A percentile compares a stretch with the other conserved stretches of the same genome.
Evolutionary conservation across 2,888 invertebrate genomes (phyloP).

Genomic region (Chymomyza fuscimana): DNA sequence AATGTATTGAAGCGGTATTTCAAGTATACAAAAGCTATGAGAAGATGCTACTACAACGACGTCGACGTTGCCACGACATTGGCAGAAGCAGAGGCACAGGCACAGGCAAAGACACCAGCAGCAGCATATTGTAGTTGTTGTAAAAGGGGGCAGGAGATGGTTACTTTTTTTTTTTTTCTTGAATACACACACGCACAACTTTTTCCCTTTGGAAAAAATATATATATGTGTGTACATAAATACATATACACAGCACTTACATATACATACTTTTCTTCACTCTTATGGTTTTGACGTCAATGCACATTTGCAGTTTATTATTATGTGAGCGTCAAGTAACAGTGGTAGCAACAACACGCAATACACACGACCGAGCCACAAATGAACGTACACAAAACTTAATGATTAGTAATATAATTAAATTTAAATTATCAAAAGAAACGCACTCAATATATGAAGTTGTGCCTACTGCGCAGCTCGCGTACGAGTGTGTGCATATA

Average conservation of each 20-base stretch:
- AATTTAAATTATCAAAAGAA: constrained; percentile 69
- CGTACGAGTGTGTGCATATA: constrained; percentile 26
- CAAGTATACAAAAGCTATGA: constrained; percentile 67
- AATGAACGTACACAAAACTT: constrained; percentile 50
- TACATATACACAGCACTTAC: constrained; percentile 27
- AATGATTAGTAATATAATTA: constrained; percentile 70
- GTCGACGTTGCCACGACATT: constrained; percentile 43
- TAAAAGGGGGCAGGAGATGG: constrained; percentile 40
- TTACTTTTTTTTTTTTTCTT: constrained; percentile 65
- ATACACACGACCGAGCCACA: no score
- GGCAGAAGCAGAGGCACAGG: neutral
- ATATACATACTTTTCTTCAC: constrained; percentile 60
- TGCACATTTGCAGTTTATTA: constrained; percentile 38
- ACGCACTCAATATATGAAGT: constrained; percentile 64
- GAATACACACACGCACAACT: constrained; percentile 53
- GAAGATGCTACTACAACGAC: constrained; percentile 24
- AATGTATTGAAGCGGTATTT: constrained; percentile 70
- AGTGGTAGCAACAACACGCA: constrained; percentile 21
- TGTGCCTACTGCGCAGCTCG: constrained; percentile 51
- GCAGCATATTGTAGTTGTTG: constrained; percentile 7
- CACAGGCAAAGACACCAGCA: neutral
- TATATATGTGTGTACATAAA: constrained; percentile 23
- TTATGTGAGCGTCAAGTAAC: constrained; percentile 31
- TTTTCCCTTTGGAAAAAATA: constrained; percentile 54
- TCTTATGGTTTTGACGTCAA: constrained; percentile 39